These are phyloP conservation scores for Akabosia matsudoensis DNA, from an alignment of 1,140 invertebrate genomes.

Conservation along the genomic window DNA sequence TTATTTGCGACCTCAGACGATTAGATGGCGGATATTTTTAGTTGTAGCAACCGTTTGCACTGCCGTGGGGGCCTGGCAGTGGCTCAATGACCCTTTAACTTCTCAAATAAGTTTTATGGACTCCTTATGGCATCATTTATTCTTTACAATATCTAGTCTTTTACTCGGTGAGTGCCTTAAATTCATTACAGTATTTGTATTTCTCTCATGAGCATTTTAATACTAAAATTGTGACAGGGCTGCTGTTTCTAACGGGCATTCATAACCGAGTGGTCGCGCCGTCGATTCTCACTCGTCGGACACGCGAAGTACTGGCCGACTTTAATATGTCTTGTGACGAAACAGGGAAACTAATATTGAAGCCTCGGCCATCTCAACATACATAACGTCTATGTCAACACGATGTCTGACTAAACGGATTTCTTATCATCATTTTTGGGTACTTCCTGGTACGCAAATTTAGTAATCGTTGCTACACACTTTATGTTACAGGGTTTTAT, in stretches of 20 bases:
- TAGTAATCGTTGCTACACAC: too few species aligned
- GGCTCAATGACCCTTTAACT: slow-evolving; percentile 87
- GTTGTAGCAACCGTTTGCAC: slow-evolving; percentile 80
- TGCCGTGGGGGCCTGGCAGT: slow-evolving; percentile 87
- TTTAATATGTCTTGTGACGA: slow-evolving; percentile 99
- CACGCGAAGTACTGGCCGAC: slow-evolving; percentile 80
- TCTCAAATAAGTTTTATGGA: slow-evolving; percentile 81
- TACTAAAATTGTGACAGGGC: slow-evolving; percentile 53
- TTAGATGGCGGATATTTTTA: slow-evolving; percentile 87
- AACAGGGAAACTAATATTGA: slow-evolving; percentile 84
- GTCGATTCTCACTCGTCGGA: slow-evolving; percentile 88
- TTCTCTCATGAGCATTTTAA: neutral
- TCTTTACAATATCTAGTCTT: slow-evolving; percentile 87
- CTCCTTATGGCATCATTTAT: slow-evolving; percentile 90
- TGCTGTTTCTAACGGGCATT: slow-evolving; percentile 85
- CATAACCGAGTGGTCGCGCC: slow-evolving; percentile 94
- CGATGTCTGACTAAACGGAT: too few species aligned
- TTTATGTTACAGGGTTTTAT: too few species aligned
- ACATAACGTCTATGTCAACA: slow-evolving; percentile 2
- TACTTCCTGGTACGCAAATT: too few species aligned
- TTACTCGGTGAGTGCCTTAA: slow-evolving; percentile 59
- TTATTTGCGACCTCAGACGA: slow-evolving; percentile 83
- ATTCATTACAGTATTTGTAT: neutral
- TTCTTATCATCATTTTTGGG: too few species aligned
- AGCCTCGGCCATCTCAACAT: slow-evolving; percentile 64